Conservation (phyloP, 2,797 vertebrate genomes). For the Gymnothorax javanicus region DNA sequence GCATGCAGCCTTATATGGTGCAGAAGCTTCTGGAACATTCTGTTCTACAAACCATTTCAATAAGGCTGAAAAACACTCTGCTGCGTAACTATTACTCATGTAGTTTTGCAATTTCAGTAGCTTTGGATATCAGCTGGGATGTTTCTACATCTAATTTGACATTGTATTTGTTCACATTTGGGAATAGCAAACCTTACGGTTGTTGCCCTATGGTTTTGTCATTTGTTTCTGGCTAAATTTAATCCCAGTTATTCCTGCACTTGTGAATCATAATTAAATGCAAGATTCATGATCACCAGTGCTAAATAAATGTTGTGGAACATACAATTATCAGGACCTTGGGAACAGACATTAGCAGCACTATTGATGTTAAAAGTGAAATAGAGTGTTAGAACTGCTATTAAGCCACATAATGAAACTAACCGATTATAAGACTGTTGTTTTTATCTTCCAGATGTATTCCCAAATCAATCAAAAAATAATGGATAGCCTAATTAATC, state of each 20-base stretch:
- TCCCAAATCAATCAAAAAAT: too few species aligned
- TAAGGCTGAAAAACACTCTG: background rate
- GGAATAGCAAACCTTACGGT: background rate
- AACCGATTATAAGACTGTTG: too few species aligned
- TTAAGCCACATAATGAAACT: too few species aligned
- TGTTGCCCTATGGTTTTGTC: background rate
- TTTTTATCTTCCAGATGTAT: too few species aligned
- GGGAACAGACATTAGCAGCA: too few species aligned
- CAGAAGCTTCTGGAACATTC: background rate
- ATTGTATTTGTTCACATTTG: background rate
- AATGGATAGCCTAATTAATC: too few species aligned
- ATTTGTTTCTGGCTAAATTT: background rate
- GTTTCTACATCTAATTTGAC: background rate
- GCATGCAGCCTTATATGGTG: conserved; percentile 24
- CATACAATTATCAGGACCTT: background rate
- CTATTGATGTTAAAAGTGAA: too few species aligned
- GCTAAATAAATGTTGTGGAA: background rate
- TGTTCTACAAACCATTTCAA: background rate
- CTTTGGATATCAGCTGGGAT: background rate
- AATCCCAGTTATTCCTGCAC: background rate
- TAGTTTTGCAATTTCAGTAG: background rate
- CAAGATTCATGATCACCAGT: background rate
- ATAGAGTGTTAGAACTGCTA: too few species aligned
- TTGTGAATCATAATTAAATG: background rate
- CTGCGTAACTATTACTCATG: background rate